Base-by-base conservation (phyloP, 2,113 vertebrate species). In the Sterna hirundo region DNA sequence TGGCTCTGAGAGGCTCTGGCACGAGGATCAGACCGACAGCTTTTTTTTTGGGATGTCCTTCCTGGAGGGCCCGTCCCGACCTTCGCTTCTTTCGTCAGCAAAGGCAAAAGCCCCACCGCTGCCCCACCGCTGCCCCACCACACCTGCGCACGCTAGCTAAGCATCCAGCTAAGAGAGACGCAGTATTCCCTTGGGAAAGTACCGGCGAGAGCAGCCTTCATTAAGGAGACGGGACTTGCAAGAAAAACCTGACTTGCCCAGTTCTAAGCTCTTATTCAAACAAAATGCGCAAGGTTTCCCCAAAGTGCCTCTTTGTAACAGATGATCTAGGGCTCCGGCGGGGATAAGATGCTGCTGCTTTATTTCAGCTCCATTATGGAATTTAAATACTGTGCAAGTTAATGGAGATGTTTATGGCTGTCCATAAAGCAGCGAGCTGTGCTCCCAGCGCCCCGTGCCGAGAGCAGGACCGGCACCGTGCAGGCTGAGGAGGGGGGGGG, bases 261-360 rank as follows among this genome's bases (percentile, higher is more conserved):
- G 22, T 4, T 60, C 22, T 34, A 36, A 60, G 34, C 8, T 36
- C 46, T 58, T 36, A 27, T 4, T 42, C 58, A 65, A 51, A 46
- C 9, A 46, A 46, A 46, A 51, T 0, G 0, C 14, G 22, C 29
- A 7, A 32, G 30, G 18, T 32, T 52, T 77, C 51, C 52, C 61
- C 36, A 20, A 27, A 34, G 54, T 32, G 58, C 38, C 57, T 76
- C 65, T 52, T 30, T 61, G 66, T 30, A 81, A 30, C n/a, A 57
- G 46, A 42, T 38, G 92, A 90, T 14, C 19, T 6, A 69, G n/a
- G 49, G 65, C 40, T 74, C 79, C 47, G 26, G 34, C 16, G 8
- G 74, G 44, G 83, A 74, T 34, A 61, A 46, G 86, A 12, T 64
- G 75, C 65, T 61, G 89, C 74, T 75, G 60, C 60, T 90, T 78